phyloP scores from a whole-genome alignment of 2,888 invertebrate species.

The Drosophila paranaensis region DNA sequence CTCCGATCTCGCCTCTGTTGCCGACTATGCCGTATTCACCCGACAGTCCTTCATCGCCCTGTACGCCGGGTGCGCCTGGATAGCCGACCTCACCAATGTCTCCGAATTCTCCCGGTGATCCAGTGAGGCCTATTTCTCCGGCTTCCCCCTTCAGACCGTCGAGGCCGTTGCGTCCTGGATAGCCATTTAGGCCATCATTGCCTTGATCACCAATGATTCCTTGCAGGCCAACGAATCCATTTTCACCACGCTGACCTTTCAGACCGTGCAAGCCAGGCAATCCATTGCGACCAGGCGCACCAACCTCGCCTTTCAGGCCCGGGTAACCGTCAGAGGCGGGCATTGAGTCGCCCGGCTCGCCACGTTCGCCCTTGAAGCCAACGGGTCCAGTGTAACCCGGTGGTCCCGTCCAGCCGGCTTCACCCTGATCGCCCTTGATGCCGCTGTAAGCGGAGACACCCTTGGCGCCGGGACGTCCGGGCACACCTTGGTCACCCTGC shows the following conservation, averaged over 20 bases:
- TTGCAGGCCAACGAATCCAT: conserved; percentile 87
- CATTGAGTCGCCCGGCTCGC: conserved; percentile 87
- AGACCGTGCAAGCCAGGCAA: conserved; percentile 85
- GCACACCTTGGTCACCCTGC: conserved; percentile 71
- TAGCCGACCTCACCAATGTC: conserved; percentile 84
- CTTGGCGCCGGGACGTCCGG: conserved; percentile 76
- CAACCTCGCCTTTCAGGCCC: conserved; percentile 88
- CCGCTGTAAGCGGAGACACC: conserved; percentile 89
- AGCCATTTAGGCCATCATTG: conserved; percentile 81
- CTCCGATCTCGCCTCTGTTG: conserved; percentile 85
- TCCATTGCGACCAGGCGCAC: conserved; percentile 87
- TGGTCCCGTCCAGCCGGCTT: conserved; percentile 85
- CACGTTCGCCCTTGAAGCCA: conserved; percentile 86
- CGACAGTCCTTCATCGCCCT: conserved; percentile 80
- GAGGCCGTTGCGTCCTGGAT: conserved; percentile 85
- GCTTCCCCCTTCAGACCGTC: conserved; percentile 85
- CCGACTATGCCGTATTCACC: conserved; percentile 87
- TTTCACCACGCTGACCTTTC: conserved; percentile 84
- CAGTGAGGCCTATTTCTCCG: conserved; percentile 84
- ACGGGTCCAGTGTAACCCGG: conserved; percentile 80
- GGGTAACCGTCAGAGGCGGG: conserved; percentile 84
- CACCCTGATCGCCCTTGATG: conserved; percentile 87
- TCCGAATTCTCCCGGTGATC: conserved; percentile 86
- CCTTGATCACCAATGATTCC: conserved; percentile 86
- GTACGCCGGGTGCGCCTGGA: conserved; percentile 84